Conservation (phyloP, 2,113 vertebrate genomes). For the Scomber scombrus region DNA sequence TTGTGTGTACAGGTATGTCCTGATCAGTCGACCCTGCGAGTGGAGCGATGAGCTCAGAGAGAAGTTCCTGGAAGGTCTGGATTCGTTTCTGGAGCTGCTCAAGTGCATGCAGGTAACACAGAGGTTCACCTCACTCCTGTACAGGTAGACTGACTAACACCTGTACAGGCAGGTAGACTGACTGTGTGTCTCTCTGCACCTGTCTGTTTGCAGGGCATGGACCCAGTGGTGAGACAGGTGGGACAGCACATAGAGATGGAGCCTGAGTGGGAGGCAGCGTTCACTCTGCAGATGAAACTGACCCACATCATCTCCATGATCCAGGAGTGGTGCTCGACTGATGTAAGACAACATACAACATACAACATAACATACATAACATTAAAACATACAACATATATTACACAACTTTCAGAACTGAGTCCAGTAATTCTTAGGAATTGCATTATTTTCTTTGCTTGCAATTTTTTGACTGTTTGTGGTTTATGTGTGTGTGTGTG, state of each 20-base stretch:
- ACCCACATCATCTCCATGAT: slow-evolving; percentile 98
- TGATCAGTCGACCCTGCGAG: slow-evolving; percentile 93
- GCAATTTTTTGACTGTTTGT: not conserved
- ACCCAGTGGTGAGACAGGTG: slow-evolving; percentile 96
- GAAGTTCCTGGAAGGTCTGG: slow-evolving; percentile 95
- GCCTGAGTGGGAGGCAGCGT: slow-evolving; percentile 98
- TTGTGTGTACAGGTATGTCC: slow-evolving; percentile 88
- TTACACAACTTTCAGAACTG: not conserved
- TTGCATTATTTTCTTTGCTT: no score
- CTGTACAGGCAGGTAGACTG: not conserved
- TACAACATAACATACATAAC: no score
- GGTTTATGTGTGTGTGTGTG: not conserved
- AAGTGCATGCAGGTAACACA: slow-evolving; percentile 95
- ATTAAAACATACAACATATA: not conserved
- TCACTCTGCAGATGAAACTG: slow-evolving; percentile 97
- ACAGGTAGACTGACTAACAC: not conserved
- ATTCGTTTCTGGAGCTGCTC: slow-evolving; percentile 94
- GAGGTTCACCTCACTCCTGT: not conserved
- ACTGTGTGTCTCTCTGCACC: not conserved
- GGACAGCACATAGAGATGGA: slow-evolving; percentile 99
- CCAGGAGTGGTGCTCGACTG: slow-evolving; percentile 96
- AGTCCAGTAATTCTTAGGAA: no score
- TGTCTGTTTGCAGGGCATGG: slow-evolving; percentile 91
- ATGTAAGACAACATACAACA: slow-evolving; percentile 85
- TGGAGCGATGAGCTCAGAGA: slow-evolving; percentile 92